Evolutionary conservation across 2,888 invertebrate species (phyloP).

Genomic region (Rhamphomyia laevipes): DNA sequence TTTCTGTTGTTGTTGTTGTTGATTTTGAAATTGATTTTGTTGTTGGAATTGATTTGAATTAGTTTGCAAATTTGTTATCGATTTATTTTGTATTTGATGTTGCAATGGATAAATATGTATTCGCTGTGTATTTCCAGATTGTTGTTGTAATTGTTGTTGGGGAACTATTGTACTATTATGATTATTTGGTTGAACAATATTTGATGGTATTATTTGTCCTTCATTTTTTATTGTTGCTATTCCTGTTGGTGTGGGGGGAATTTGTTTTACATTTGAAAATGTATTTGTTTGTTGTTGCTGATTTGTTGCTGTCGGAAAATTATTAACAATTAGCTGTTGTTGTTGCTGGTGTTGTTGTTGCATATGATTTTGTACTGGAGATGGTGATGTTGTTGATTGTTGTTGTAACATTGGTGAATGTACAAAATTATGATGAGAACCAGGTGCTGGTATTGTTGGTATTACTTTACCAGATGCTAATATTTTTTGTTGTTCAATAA

Average conservation of each 20-base stretch:
- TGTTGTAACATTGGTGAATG: not conserved
- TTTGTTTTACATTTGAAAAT: too few relatives aligned
- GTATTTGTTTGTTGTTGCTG: not conserved
- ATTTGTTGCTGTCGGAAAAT: not conserved
- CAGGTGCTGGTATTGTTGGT: slow-evolving; percentile 41
- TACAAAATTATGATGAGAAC: not conserved
- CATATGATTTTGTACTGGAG: slow-evolving; percentile 6
- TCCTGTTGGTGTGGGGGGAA: not conserved
- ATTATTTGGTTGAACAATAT: slow-evolving; percentile 35
- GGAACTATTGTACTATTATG: slow-evolving; percentile 22
- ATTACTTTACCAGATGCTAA: slow-evolving; percentile 57
- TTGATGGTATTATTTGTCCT: slow-evolving; percentile 26
- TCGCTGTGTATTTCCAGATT: slow-evolving; percentile 21
- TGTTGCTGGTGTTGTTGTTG: slow-evolving; percentile 15
- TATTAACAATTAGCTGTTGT: not conserved
- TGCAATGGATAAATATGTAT: slow-evolving; percentile 34
- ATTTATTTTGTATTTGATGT: not conserved
- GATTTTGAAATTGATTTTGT: slow-evolving; percentile 2
- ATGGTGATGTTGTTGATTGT: slow-evolving; percentile 1
- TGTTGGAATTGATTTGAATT: slow-evolving; percentile 7
- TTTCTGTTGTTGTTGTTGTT: slow-evolving; percentile 13
- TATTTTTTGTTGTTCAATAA: slow-evolving; percentile 59
- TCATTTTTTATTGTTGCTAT: slow-evolving; percentile 14
- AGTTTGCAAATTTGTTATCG: not conserved
- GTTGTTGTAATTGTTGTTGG: slow-evolving; percentile 11